These are phyloP conservation scores for Mayetiola destructor DNA, from an alignment of 2,888 invertebrate genomes.

Conservation along the genomic window DNA sequence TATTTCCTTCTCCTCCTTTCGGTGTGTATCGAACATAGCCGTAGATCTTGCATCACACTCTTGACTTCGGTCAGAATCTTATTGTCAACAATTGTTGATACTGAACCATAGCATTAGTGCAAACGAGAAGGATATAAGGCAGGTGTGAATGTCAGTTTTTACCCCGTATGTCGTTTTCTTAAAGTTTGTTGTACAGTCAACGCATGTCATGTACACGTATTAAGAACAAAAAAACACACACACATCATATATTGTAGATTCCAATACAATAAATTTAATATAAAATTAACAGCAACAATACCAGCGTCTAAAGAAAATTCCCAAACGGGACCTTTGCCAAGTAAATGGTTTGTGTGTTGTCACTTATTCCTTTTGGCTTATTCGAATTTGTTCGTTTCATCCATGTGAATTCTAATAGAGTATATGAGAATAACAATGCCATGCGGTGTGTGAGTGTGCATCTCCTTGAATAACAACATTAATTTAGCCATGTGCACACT, in stretches of 20 bases:
- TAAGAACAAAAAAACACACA: neutral
- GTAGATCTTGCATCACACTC: no score
- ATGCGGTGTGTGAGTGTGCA: no score
- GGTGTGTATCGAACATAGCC: no score
- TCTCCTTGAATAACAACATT: no score
- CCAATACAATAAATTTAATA: slow-evolving; percentile 9
- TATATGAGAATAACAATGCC: slow-evolving; percentile 13
- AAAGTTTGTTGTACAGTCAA: neutral
- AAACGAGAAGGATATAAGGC: slow-evolving; percentile 1
- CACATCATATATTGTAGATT: slow-evolving; percentile 6
- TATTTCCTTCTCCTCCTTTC: no score
- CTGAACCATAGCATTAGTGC: neutral
- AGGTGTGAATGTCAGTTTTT: slow-evolving; percentile 10
- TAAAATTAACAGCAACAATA: neutral
- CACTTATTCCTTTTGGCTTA: neutral
- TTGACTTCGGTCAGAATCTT: no score
- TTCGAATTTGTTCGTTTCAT: neutral
- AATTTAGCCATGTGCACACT: no score
- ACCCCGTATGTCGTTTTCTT: slow-evolving; percentile 13
- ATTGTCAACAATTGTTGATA: no score
- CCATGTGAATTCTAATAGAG: slow-evolving; percentile 5
- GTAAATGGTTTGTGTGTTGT: no score
- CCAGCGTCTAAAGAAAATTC: neutral
- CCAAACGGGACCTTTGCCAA: neutral
- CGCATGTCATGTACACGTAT: neutral